Evolutionary conservation across 1,140 invertebrate genomes (phyloP).

Genomic region (Apis dorsata): DNA sequence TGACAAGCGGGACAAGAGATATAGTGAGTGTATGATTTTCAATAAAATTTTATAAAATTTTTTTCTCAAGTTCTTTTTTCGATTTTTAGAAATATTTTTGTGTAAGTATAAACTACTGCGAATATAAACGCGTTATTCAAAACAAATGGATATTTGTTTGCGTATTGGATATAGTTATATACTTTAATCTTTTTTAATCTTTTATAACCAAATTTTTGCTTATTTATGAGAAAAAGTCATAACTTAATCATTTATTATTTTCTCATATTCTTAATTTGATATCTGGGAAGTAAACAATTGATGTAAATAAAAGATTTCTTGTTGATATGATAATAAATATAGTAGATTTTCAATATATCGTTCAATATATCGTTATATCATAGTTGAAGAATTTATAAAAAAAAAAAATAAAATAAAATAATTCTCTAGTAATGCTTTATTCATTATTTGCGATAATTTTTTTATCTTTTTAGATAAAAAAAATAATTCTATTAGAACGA

Average conservation of each 20-base stretch:
- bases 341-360: too few relatives aligned
- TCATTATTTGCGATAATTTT: background rate
- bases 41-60: background rate
- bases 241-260: background rate
- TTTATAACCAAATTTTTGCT: background rate
- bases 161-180: background rate
- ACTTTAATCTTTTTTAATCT: background rate
- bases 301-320: too few relatives aligned
- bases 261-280: background rate
- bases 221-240: background rate
- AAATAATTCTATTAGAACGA: background rate
- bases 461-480: background rate
- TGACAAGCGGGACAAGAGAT: background rate
- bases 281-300: background rate
- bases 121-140: background rate
- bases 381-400: too few relatives aligned
- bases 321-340: too few relatives aligned
- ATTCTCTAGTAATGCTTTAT: too few relatives aligned
- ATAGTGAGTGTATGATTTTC: background rate
- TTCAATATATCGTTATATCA: too few relatives aligned
- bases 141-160: background rate
- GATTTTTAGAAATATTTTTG: background rate
- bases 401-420: too few relatives aligned
- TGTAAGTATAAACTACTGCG: background rate
- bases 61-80: background rate